A percentile compares a stretch with the other conserved stretches of the same genome.
phyloP scores from a whole-genome alignment of 1,140 invertebrate genomes.

The Saccostrea echinata region DNA sequence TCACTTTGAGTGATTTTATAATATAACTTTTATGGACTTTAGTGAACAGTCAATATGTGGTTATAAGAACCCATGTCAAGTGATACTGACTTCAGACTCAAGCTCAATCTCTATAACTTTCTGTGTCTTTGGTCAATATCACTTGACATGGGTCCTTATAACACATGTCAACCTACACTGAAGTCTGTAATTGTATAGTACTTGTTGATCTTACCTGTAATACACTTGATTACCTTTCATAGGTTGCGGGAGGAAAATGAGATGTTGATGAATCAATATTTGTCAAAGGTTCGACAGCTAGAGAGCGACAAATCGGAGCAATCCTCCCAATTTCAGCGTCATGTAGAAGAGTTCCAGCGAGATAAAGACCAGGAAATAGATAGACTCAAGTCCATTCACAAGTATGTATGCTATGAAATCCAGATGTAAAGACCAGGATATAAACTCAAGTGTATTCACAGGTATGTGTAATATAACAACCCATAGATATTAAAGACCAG shows the following conservation, averaged over 20 bases:
- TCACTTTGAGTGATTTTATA: too few species aligned
- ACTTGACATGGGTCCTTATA: too few species aligned
- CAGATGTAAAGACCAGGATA: not conserved
- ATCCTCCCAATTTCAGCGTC: slow-evolving; percentile 60
- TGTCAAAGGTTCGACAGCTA: slow-evolving; percentile 65
- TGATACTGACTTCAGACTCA: too few species aligned
- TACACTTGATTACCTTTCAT: not conserved
- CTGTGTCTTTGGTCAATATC: too few species aligned
- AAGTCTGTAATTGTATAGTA: too few species aligned
- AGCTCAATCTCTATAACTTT: not conserved
- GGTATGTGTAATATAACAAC: too few species aligned
- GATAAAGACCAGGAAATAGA: slow-evolving; percentile 67
- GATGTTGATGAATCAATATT: slow-evolving; percentile 66
- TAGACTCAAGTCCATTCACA: slow-evolving; percentile 71
- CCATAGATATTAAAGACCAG: too few species aligned
- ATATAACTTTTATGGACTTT: too few species aligned
- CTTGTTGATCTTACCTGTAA: too few species aligned
- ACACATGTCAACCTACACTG: too few species aligned
- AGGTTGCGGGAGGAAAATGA: slow-evolving; percentile 74
- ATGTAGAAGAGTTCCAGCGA: slow-evolving; percentile 67
- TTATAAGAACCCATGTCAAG: too few species aligned
- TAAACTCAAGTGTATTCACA: not conserved
- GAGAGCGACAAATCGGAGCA: slow-evolving; percentile 72
- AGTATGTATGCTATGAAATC: slow-evolving; percentile 37
- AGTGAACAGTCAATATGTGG: too few species aligned